Evolutionary conservation across 2,113 vertebrate genomes (phyloP).

Genomic region (Apaloderma vittatum): DNA sequence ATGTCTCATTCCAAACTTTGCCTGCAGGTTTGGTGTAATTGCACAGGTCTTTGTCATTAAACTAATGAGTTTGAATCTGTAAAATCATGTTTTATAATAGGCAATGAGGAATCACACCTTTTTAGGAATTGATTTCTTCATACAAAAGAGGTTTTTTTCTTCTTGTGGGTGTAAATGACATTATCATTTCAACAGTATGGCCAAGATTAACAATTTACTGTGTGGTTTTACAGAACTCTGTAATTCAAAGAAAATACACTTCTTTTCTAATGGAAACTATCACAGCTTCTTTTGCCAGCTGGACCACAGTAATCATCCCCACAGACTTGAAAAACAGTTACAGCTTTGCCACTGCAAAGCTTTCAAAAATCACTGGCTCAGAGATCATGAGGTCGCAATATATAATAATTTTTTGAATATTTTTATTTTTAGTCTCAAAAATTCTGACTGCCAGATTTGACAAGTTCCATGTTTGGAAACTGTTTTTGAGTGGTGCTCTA

Average conservation of each 20-base stretch:
- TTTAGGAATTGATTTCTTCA: constrained; percentile 7
- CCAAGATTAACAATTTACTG: neutral
- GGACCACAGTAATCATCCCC: neutral
- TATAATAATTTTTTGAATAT: neutral
- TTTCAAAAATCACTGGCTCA: neutral
- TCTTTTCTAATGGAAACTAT: neutral
- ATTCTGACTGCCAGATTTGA: neutral
- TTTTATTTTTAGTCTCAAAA: neutral
- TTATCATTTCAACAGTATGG: neutral
- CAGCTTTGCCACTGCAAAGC: neutral
- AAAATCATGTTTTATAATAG: neutral
- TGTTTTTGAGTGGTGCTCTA: neutral
- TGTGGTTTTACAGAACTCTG: neutral
- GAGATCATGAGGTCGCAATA: neutral
- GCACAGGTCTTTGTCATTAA: constrained; percentile 9
- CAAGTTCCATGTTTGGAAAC: neutral
- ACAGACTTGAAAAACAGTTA: neutral
- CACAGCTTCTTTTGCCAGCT: neutral
- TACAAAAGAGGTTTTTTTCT: neutral
- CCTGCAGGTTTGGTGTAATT: constrained; percentile 1
- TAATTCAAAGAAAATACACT: neutral
- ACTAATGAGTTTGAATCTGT: neutral
- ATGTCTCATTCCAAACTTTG: neutral
- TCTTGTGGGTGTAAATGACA: neutral
- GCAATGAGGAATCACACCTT: neutral